Base-by-base conservation (phyloP, 92 coral and sea anemone genomes). In the Anthopleura xanthogrammica region DNA sequence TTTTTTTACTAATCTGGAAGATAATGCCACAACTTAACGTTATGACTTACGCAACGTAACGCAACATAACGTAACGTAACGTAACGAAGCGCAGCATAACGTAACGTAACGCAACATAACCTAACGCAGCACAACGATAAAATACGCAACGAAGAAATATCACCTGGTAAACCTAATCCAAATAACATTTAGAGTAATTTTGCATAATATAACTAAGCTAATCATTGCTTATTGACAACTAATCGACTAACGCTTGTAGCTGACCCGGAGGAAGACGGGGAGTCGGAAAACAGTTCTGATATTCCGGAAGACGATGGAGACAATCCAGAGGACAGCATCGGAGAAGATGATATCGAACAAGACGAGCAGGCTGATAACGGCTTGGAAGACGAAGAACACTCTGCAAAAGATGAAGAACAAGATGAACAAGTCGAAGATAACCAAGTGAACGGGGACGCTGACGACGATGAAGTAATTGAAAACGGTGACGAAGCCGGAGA, bases 241-340 rank as follows among this genome's bases (percentile, higher is more conserved):
- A 68, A 68, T 12, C 74, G 60, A 52, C 80, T 43, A 36, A 77
- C 41, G n/a, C 36, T 52, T 5, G 48, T 5, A 77, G 42, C 42
- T 19, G 41, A 62, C 24, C 19, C 66, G 39, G 80, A 7, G 7
- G 48, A 48, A 22, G 20, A 43, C 43, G 16, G 29, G 24, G 22
- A 29, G 66, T 77, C 80, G 22, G 41, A 52, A 12, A 52, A 22
- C 9, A 56, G 68, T 79, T 62, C 62, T 46, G 72, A 16, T 48
- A 72, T 39, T 48, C 75, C 22, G 11, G 72, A 80, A 24, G 83
- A 80, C 41, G 42, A 64, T 65, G 71, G 71, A 11, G 75, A 80
- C 52, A 52, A 41, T 72, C 50, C 39, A 7, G 75, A 41, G 22
- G 82, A 79, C 14, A 56, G 41, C 52, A 19, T 23, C 19, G 72